Percentiles rank a stretch among this genome's conserved stretches.
Evolutionary conservation across 2,113 vertebrate species (phyloP).

Genomic region (Acinonyx jubatus): DNA sequence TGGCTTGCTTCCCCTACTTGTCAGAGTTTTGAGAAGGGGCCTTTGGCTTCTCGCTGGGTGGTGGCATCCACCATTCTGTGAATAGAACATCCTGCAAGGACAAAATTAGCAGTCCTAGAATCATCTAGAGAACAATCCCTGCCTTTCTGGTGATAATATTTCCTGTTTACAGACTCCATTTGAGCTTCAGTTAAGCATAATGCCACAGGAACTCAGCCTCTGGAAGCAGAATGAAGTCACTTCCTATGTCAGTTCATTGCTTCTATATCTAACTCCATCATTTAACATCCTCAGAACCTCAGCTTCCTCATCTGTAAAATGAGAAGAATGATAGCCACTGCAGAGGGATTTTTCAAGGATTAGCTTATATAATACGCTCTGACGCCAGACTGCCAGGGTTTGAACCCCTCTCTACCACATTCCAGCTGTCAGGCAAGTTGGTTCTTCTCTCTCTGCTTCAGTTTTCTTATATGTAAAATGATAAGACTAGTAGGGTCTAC

Average conservation of each 20-base stretch:
- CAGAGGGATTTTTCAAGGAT: neutral
- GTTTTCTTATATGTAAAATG: neutral
- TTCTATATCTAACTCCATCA: neutral
- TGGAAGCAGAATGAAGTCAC: neutral
- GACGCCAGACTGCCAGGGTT: neutral
- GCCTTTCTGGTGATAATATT: neutral
- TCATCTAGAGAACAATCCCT: neutral
- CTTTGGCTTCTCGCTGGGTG: neutral
- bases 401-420: neutral
- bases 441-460: neutral
- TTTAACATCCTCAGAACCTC: neutral
- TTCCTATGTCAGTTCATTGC: neutral
- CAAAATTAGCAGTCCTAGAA: neutral
- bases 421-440: neutral
- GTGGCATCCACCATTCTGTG: neutral
- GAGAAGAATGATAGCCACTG: neutral
- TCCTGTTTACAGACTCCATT: neutral
- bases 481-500: neutral
- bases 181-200: neutral
- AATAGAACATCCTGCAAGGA: neutral
- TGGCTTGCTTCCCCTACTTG: neutral
- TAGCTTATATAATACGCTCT: neutral
- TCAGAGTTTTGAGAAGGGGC: neutral
- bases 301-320: neutral
- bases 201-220: neutral